Evolutionary conservation across 2,888 invertebrate genomes (phyloP), one percentile per base, ranked within the genome.

Genomic region (Pachliopta kotzebuea): DNA sequence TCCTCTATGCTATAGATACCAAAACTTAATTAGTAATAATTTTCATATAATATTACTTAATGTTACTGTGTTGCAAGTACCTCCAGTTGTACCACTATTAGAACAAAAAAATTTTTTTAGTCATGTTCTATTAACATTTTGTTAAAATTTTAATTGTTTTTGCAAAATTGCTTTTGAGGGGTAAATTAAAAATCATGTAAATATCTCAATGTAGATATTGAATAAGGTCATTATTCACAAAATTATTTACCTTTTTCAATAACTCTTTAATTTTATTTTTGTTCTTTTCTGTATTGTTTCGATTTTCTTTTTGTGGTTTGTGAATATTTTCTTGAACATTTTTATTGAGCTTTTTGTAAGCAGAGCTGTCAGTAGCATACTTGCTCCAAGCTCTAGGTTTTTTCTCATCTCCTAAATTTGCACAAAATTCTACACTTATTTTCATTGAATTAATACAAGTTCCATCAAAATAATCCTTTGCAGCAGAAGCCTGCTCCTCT

Each of bases 301-400:
- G 71, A 68, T 85, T 80, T 29, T 86, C 77, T 76, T 89, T 84
- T 58, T 79, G 75, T 71, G 85, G 81, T 70, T 79, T 70, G 74
- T 73, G 70, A 64, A 73, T 69, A 60, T 72, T 71, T 0, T 53
- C 62, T 65, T 86, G 86, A 75, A 74, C 88, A 77, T 79, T 78
- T 71, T 87, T 83, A 73, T 92, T 88, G 26, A 90, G 75, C 69
- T 93, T 93, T 73, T 93, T 93, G 74, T 93, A 94, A 7, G 94
- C 93, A 65, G 94, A 93, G 80, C 95, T 96, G 67, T 97, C 97
- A 49, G 93, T 83, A 0, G 98, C 94, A 90, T 98, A 96, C 90
- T 98, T 98, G 83, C 98, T 98, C 98, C 98, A 98, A 0, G 98
- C 94, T 84, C 96, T 94, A 1, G 98, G 97, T 83, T 98, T 98